Evolutionary conservation across 1,140 invertebrate genomes (phyloP).

Genomic region (Hydropsyche tenuis): DNA sequence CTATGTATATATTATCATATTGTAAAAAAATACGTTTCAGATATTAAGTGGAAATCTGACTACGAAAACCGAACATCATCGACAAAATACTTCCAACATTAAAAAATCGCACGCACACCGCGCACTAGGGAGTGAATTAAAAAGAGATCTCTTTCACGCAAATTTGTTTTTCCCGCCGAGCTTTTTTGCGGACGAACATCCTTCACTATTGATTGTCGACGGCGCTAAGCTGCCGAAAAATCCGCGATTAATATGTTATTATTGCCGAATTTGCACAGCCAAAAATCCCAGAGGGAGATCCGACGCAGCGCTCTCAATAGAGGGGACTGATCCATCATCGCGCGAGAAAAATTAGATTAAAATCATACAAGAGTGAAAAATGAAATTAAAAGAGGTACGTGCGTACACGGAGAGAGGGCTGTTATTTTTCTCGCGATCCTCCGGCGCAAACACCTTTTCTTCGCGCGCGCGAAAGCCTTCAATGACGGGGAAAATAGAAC

Average conservation of each 20-base stretch:
- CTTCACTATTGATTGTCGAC: constrained; percentile 47
- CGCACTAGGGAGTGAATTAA: neutral
- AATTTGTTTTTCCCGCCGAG: constrained; percentile 47
- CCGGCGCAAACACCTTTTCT: constrained; percentile 48
- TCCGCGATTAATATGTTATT: constrained; percentile 50
- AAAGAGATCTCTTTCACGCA: constrained; percentile 31
- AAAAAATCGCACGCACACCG: neutral
- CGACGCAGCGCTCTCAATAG: neutral
- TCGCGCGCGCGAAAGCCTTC: constrained; percentile 36
- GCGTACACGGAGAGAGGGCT: constrained; percentile 36
- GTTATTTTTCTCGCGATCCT: constrained; percentile 49
- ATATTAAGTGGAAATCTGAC: neutral
- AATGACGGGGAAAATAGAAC: constrained; percentile 28
- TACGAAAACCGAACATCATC: neutral
- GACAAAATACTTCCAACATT: neutral
- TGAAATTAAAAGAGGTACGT: constrained; percentile 49
- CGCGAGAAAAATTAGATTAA: constrained; percentile 50
- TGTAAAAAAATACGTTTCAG: too few relatives aligned
- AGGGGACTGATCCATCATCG: constrained; percentile 33
- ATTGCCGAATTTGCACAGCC: constrained; percentile 46
- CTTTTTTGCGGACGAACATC: constrained; percentile 13
- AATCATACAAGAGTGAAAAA: constrained; percentile 51
- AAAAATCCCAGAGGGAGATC: constrained; percentile 20
- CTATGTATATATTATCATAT: too few relatives aligned
- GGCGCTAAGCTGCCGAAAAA: constrained; percentile 36